phyloP scores from a whole-genome alignment of 1,140 invertebrate species.

The Drosophila kanapiae region DNA sequence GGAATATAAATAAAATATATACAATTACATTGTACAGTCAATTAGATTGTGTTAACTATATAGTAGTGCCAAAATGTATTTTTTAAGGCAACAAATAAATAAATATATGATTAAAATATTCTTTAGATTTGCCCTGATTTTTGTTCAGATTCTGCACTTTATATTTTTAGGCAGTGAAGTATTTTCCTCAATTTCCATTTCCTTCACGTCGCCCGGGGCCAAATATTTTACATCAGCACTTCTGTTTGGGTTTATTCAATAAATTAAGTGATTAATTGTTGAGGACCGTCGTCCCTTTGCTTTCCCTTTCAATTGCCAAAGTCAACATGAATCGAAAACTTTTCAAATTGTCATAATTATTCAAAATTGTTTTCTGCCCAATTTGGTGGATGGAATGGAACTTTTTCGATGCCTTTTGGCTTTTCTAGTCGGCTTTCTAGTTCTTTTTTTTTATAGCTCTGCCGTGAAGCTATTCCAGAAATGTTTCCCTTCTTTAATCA shows the following conservation, averaged over 20 bases:
- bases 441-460: slow-evolving; percentile 9
- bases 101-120: background rate
- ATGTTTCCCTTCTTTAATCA: slow-evolving; percentile 30
- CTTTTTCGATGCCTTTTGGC: background rate
- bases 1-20: background rate
- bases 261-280: slow-evolving; percentile 53
- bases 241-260: slow-evolving; percentile 39
- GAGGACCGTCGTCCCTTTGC: background rate
- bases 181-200: background rate
- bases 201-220: background rate
- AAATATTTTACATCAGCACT: slow-evolving; percentile 41
- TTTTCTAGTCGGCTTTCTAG: slow-evolving; percentile 1
- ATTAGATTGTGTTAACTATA: background rate
- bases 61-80: background rate
- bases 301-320: slow-evolving; percentile 8
- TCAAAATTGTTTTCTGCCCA: slow-evolving; percentile 69
- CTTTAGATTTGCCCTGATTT: background rate
- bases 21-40: background rate
- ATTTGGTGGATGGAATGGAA: slow-evolving; percentile 37
- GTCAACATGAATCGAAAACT: slow-evolving; percentile 59
- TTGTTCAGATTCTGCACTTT: background rate
- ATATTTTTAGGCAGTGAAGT: background rate
- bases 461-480: slow-evolving; percentile 11
- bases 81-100: no score
- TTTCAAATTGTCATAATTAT: slow-evolving; percentile 78